phyloP scores from a whole-genome alignment of 2,888 invertebrate genomes.

The Athripsodes cinereus region DNA sequence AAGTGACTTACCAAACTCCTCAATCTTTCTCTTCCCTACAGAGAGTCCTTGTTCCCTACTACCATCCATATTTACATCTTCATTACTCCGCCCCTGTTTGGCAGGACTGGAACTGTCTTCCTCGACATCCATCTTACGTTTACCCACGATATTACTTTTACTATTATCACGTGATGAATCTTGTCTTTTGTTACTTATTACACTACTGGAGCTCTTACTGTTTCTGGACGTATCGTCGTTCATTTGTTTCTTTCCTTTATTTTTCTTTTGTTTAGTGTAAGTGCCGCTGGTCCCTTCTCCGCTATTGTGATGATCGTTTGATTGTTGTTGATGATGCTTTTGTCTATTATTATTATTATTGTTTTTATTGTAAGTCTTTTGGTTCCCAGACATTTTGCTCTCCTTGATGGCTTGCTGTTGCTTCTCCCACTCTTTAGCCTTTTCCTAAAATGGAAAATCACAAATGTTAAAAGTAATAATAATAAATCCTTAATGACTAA shows the following conservation, averaged over 20 bases:
- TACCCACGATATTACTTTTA: not conserved
- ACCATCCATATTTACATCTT: not conserved
- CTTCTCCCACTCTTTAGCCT: constrained; percentile 22
- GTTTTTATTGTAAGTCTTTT: constrained; percentile 7
- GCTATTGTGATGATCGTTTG: no score
- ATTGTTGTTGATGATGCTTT: no score
- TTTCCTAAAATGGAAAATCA: constrained; percentile 16
- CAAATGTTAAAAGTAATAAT: no score
- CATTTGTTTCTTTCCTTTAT: constrained; percentile 14
- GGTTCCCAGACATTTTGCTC: constrained; percentile 2
- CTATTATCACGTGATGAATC: not conserved
- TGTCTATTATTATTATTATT: not conserved
- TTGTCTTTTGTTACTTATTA: not conserved
- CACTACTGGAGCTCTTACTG: not conserved
- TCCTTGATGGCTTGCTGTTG: constrained; percentile 6
- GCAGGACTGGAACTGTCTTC: not conserved
- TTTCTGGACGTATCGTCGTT: not conserved
- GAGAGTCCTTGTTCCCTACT: not conserved
- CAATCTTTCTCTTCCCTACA: constrained; percentile 6
- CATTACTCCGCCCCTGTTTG: not conserved
- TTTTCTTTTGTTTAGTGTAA: constrained; percentile 30
- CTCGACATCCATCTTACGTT: not conserved
- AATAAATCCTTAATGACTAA: no score
- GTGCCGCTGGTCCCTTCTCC: constrained; percentile 25
- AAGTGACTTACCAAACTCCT: not conserved